These are phyloP conservation scores for Gadopsis marmoratus DNA, from an alignment of 2,797 vertebrate genomes.

Conservation along the genomic window DNA sequence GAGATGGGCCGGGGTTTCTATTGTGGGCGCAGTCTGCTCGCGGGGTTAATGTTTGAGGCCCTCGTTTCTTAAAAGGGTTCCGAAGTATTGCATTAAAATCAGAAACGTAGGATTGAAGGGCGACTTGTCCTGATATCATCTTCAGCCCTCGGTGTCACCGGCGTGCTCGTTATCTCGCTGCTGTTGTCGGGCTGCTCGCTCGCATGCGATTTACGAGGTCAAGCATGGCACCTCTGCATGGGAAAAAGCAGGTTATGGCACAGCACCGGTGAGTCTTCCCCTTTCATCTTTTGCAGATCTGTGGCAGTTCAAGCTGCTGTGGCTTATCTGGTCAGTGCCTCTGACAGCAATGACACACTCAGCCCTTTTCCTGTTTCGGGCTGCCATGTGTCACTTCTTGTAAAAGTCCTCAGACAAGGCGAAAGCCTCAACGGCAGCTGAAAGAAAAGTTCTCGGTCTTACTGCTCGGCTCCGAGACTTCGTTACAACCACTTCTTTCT, in stretches of 20 bases:
- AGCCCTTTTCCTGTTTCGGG: constrained; percentile 79
- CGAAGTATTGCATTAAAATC: constrained; percentile 10
- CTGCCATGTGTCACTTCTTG: constrained; percentile 80
- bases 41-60: too few species aligned
- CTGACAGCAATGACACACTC: constrained; percentile 61
- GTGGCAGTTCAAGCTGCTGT: constrained; percentile 67
- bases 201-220: constrained; percentile 56
- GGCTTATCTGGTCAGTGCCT: constrained; percentile 82
- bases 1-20: neutral
- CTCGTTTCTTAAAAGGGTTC: too few species aligned
- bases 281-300: constrained; percentile 65
- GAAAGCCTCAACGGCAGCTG: constrained; percentile 66
- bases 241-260: constrained; percentile 59
- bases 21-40: neutral
- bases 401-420: constrained; percentile 73
- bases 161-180: constrained; percentile 29
- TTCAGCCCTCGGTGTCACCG: neutral
- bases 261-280: constrained; percentile 45
- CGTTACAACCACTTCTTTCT: neutral
- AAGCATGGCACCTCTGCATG: constrained; percentile 52
- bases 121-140: constrained; percentile 8
- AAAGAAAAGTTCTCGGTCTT: constrained; percentile 71
- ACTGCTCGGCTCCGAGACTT: constrained; percentile 41
- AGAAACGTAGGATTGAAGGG: constrained; percentile 11
- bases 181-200: constrained; percentile 24